Conservation (phyloP, 2,888 invertebrate species). For the Drosophila tripunctata region DNA sequence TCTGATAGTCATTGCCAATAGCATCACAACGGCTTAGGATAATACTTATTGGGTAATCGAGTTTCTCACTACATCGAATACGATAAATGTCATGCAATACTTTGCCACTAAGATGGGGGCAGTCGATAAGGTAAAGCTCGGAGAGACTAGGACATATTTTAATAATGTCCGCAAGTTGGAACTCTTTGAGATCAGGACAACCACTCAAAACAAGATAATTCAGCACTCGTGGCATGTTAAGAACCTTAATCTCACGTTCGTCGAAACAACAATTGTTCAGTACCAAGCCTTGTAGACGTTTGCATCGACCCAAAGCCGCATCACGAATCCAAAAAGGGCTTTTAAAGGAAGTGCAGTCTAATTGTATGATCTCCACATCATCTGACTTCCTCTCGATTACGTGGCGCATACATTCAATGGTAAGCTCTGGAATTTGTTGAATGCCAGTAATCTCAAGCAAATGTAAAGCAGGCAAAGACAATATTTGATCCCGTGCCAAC, state of each 20-base stretch:
- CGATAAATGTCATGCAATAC: constrained; percentile 37
- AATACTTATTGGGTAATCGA: constrained; percentile 36
- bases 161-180: constrained; percentile 38
- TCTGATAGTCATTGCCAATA: constrained; percentile 24
- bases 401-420: constrained; percentile 19
- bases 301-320: constrained; percentile 12
- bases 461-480: constrained; percentile 16
- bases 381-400: constrained; percentile 11
- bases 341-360: constrained; percentile 33
- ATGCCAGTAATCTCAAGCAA: constrained; percentile 30
- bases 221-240: constrained; percentile 35
- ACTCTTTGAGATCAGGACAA: constrained; percentile 44
- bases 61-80: constrained; percentile 21
- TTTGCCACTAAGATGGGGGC: constrained; percentile 36
- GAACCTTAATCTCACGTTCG: constrained; percentile 18
- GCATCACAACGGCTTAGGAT: constrained; percentile 29
- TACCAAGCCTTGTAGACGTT: constrained; percentile 34
- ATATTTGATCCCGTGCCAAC: constrained; percentile 4
- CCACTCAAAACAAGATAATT: constrained; percentile 41
- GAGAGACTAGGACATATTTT: constrained; percentile 21
- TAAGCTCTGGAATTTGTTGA: background rate
- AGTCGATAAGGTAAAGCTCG: constrained; percentile 46
- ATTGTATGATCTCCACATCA: constrained; percentile 33
- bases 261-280: constrained; percentile 35
- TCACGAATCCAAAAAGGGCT: constrained; percentile 24